Conservation (phyloP, 2,888 invertebrate species). For the Cheilosia vulpina region DNA sequence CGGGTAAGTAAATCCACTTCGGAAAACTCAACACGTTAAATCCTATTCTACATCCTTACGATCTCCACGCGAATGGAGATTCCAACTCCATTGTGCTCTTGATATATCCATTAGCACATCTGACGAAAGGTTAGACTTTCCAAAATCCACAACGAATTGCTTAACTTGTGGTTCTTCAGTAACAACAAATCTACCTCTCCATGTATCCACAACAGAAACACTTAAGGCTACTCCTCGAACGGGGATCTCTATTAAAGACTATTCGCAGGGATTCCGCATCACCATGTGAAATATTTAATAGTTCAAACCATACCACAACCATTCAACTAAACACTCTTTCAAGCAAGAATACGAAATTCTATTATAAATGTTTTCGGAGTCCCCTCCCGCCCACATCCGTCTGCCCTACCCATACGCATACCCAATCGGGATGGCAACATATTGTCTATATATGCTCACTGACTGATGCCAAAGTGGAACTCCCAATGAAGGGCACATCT, state of each 20-base stretch:
- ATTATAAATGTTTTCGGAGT: slow-evolving; percentile 31
- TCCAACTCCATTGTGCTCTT: background rate
- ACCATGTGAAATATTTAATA: slow-evolving; percentile 38
- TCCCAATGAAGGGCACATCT: slow-evolving; percentile 35
- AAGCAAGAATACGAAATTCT: slow-evolving; percentile 42
- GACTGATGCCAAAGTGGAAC: slow-evolving; percentile 27
- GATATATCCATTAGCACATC: background rate
- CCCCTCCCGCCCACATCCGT: background rate
- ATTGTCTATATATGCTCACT: slow-evolving; percentile 35
- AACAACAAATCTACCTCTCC: background rate
- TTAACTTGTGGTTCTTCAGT: background rate
- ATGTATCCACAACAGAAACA: slow-evolving; percentile 3
- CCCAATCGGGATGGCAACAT: slow-evolving; percentile 25
- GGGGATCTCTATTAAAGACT: slow-evolving; percentile 34
- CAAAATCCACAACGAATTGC: background rate
- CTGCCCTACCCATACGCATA: background rate
- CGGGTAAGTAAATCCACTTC: no score
- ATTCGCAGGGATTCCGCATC: slow-evolving; percentile 13
- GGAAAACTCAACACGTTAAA: no score
- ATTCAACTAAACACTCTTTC: slow-evolving; percentile 34
- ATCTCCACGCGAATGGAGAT: no score
- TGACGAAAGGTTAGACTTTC: background rate
- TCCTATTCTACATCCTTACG: no score
- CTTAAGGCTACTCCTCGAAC: slow-evolving; percentile 22
- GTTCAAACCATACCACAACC: slow-evolving; percentile 23